phyloP scores from a whole-genome alignment of 2,888 invertebrate genomes.

The Dynastes grantii region DNA sequence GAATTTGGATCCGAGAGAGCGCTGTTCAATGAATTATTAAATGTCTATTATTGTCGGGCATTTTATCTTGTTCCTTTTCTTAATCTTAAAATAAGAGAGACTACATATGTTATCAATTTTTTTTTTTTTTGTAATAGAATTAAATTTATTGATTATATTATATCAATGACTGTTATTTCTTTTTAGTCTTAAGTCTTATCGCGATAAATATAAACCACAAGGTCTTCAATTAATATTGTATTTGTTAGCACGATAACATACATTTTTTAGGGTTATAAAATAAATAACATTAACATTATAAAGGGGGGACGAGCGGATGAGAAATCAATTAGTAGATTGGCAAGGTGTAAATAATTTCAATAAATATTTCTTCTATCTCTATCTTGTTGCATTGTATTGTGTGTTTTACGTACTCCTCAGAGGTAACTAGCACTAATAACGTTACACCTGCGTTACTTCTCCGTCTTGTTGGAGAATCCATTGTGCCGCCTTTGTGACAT shows the following conservation, averaged over 20 bases:
- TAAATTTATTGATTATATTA: too few species aligned
- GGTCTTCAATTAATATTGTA: background rate
- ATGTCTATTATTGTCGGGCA: too few species aligned
- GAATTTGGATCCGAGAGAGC: too few species aligned
- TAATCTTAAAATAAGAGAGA: too few species aligned
- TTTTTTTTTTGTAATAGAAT: too few species aligned
- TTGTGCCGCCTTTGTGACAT: slow-evolving; percentile 79
- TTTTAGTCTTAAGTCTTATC: background rate
- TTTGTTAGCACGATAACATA: slow-evolving; percentile 48
- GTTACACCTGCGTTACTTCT: slow-evolving; percentile 50
- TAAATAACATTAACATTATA: slow-evolving; percentile 51
- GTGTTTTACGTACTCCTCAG: background rate
- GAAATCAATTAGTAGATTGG: slow-evolving; percentile 37
- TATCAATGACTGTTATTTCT: too few species aligned
- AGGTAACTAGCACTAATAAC: slow-evolving; percentile 27
- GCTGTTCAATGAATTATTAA: too few species aligned
- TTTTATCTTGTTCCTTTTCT: too few species aligned
- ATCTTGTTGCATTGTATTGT: background rate
- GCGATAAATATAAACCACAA: background rate
- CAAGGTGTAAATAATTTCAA: slow-evolving; percentile 44
- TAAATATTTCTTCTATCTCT: slow-evolving; percentile 36
- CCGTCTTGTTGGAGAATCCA: slow-evolving; percentile 72
- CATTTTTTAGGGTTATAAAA: slow-evolving; percentile 48
- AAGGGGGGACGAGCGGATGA: slow-evolving; percentile 20
- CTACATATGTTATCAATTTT: too few species aligned